phyloP scores from a whole-genome alignment of 2,888 invertebrate genomes.

The Microchrysa polita region DNA sequence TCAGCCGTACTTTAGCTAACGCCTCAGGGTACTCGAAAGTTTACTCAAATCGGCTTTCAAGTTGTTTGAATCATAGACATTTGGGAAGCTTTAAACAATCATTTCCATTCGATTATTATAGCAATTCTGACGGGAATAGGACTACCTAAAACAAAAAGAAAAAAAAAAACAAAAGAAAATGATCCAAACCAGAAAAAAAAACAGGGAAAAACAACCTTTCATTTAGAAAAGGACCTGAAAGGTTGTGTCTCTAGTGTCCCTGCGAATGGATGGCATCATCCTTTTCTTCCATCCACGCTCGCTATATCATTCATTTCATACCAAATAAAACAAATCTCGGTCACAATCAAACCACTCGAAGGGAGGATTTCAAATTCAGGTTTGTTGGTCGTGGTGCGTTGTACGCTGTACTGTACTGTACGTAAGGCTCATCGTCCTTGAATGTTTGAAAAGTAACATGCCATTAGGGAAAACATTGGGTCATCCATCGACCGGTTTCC shows the following conservation, averaged over 20 bases:
- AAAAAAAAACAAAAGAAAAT: too few relatives aligned
- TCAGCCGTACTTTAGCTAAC: too few relatives aligned
- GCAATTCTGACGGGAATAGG: neutral
- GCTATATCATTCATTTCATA: slow-evolving; percentile 15
- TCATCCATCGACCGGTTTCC: slow-evolving; percentile 44
- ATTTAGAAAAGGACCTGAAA: too few relatives aligned
- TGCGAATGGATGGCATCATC: neutral
- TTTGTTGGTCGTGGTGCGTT: neutral
- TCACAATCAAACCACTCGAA: slow-evolving; percentile 46
- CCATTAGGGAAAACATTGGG: slow-evolving; percentile 43
- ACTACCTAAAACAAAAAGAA: neutral
- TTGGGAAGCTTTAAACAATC: neutral
- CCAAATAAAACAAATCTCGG: slow-evolving; percentile 39
- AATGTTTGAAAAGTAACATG: slow-evolving; percentile 23
- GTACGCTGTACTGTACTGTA: too few relatives aligned
- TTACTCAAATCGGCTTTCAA: neutral
- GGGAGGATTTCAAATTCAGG: slow-evolving; percentile 29
- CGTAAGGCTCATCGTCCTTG: neutral
- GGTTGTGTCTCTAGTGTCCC: neutral
- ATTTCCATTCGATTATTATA: neutral
- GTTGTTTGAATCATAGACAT: neutral
- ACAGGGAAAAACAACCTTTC: neutral
- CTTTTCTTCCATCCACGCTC: too few relatives aligned
- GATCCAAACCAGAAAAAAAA: neutral
- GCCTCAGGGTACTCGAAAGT: too few relatives aligned